Evolutionary conservation across 2,888 invertebrate species (phyloP).

Genomic region (Eucriotettix oculatus): DNA sequence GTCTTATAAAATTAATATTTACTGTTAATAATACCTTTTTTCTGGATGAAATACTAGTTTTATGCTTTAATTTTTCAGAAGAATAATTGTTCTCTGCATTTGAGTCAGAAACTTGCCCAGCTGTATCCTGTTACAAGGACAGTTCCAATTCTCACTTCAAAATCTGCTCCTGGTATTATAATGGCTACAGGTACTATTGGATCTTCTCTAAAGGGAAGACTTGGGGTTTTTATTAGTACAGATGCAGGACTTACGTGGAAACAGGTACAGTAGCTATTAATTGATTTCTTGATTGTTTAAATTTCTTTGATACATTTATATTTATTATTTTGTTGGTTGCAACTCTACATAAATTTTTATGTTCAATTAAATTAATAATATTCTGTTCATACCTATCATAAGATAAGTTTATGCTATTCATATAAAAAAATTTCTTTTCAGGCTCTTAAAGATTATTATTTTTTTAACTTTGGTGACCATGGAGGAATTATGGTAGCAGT

Average conservation of each 20-base stretch:
- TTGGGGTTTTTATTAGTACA: constrained; percentile 61
- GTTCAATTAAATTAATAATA: not conserved
- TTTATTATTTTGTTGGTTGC: not conserved
- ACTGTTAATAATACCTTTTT: not conserved
- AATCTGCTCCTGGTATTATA: constrained; percentile 76
- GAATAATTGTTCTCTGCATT: constrained; percentile 65
- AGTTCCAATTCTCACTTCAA: constrained; percentile 67
- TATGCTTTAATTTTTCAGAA: constrained; percentile 15
- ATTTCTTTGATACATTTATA: not conserved
- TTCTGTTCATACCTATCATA: not conserved
- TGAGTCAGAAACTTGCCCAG: constrained; percentile 73
- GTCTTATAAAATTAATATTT: not conserved
- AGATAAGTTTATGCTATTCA: not conserved
- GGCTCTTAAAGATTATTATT: constrained; percentile 57
- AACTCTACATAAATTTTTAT: not conserved
- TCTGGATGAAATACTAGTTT: not conserved
- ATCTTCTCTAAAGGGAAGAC: constrained; percentile 59
- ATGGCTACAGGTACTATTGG: constrained; percentile 74
- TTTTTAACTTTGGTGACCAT: constrained; percentile 82
- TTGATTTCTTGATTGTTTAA: no score
- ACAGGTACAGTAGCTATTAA: constrained; percentile 30
- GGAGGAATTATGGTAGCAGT: constrained; percentile 73
- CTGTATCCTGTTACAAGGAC: constrained; percentile 65
- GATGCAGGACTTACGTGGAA: constrained; percentile 76
- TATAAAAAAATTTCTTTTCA: constrained; percentile 16